phyloP scores from a whole-genome alignment of 2,113 vertebrate genomes.

The Ondatra zibethicus region DNA sequence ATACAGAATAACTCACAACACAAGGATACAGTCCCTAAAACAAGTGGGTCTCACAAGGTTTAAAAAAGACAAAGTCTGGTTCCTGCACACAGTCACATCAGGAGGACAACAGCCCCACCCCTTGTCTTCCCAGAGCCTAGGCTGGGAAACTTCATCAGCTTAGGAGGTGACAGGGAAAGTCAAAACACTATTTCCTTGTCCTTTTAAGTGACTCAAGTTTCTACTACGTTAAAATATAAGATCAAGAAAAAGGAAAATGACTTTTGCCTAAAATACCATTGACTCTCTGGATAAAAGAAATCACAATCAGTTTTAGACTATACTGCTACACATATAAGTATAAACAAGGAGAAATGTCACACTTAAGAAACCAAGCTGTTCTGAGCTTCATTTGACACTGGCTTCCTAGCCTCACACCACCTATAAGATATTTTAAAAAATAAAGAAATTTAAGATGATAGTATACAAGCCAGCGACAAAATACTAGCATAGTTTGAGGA shows the following conservation, averaged over 20 bases:
- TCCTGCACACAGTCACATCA: not conserved
- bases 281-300: conserved; percentile 13
- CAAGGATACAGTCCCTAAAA: conserved; percentile 37
- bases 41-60: not conserved
- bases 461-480: not conserved
- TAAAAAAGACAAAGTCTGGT: not conserved
- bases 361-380: conserved; percentile 19
- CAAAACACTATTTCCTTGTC: conserved; percentile 34
- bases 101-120: not conserved
- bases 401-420: not conserved
- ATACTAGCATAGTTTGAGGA: not conserved
- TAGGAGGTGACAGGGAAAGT: not conserved
- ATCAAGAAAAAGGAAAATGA: not conserved
- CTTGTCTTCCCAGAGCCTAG: not conserved
- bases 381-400: conserved; percentile 37
- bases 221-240: not conserved
- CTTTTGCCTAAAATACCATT: conserved; percentile 37
- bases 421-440: not conserved
- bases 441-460: not conserved
- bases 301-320: not conserved
- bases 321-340: not conserved
- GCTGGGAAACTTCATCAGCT: not conserved
- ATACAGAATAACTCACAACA: not conserved
- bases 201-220: conserved; percentile 21
- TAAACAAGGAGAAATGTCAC: conserved; percentile 6